Conservation (phyloP, 2,888 invertebrate species). For the Serrognathus titanus region DNA sequence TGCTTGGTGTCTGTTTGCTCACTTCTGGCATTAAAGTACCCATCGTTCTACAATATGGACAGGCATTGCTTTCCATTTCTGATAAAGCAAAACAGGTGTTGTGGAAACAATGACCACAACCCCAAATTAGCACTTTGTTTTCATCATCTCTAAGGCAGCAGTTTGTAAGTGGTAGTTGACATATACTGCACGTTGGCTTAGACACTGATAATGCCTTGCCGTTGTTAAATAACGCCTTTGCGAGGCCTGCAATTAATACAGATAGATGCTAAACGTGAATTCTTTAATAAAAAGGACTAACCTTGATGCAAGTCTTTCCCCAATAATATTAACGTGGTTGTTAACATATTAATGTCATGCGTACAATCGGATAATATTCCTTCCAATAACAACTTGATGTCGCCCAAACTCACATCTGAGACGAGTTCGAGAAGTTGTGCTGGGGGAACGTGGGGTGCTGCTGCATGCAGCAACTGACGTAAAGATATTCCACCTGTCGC, state of each 20-base stretch:
- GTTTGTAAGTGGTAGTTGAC: conserved; percentile 38
- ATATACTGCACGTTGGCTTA: conserved; percentile 39
- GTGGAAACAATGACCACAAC: conserved; percentile 47
- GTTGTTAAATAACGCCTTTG: conserved; percentile 37
- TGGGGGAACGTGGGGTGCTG: conserved; percentile 56
- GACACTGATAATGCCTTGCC: conserved; percentile 42
- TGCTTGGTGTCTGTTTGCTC: conserved; percentile 17
- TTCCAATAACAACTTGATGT: conserved; percentile 57
- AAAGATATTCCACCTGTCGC: conserved; percentile 46
- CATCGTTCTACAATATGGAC: conserved; percentile 40
- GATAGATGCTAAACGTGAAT: not conserved
- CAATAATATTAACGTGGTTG: conserved; percentile 63
- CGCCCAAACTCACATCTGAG: conserved; percentile 59
- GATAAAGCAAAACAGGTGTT: conserved; percentile 24
- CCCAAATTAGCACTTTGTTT: conserved; percentile 39
- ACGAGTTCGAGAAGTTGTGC: conserved; percentile 59
- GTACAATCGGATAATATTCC: conserved; percentile 74
- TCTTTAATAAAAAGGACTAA: conserved; percentile 23
- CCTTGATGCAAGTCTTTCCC: conserved; percentile 66
- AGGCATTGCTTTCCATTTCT: conserved; percentile 27
- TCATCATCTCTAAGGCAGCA: conserved; percentile 31
- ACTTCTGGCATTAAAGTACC: conserved; percentile 1
- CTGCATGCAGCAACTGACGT: conserved; percentile 53
- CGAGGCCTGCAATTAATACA: conserved; percentile 40
- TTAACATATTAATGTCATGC: conserved; percentile 70